Evolutionary conservation across 2,113 vertebrate species (phyloP).

Genomic region (Burhinus bistriatus): DNA sequence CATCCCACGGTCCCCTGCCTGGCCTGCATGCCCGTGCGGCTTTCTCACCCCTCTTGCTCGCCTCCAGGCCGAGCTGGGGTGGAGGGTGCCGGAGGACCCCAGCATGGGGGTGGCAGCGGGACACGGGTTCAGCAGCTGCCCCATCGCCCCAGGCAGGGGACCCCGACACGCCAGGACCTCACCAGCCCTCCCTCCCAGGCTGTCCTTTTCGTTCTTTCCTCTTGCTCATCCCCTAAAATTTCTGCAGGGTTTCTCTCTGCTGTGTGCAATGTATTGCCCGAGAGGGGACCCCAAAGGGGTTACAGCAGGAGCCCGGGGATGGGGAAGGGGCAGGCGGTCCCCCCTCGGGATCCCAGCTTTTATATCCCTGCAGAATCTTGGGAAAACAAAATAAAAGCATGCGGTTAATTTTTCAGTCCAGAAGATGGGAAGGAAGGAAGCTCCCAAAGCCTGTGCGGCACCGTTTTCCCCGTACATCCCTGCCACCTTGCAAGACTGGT

Average conservation of each 20-base stretch:
- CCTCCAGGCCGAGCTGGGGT: not conserved
- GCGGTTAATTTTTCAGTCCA: not conserved
- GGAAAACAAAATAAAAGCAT: not conserved
- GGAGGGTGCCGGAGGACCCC: not conserved
- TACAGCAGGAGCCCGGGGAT: not conserved
- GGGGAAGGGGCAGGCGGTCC: not conserved
- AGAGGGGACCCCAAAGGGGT: not conserved
- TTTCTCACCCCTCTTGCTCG: not conserved
- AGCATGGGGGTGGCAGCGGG: not conserved
- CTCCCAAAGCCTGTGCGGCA: rapidly evolving
- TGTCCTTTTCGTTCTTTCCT: not conserved
- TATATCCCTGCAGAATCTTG: not conserved
- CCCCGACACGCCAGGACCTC: rapidly evolving
- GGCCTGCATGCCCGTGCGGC: not conserved
- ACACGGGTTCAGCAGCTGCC: not conserved
- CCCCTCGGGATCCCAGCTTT: rapidly evolving
- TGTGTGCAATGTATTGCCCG: rapidly evolving
- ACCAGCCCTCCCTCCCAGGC: not conserved
- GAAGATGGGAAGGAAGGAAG: not conserved
- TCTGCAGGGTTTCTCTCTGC: not conserved
- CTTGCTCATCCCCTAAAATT: not conserved
- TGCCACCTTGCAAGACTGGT: not conserved
- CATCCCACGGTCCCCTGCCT: rapidly evolving
- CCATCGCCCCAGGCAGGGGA: rapidly evolving
- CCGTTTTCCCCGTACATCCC: not conserved